Evolutionary conservation across 2,113 vertebrate genomes (phyloP), one percentile per base, ranked within the genome.

Genomic region (Carassius carassius): DNA sequence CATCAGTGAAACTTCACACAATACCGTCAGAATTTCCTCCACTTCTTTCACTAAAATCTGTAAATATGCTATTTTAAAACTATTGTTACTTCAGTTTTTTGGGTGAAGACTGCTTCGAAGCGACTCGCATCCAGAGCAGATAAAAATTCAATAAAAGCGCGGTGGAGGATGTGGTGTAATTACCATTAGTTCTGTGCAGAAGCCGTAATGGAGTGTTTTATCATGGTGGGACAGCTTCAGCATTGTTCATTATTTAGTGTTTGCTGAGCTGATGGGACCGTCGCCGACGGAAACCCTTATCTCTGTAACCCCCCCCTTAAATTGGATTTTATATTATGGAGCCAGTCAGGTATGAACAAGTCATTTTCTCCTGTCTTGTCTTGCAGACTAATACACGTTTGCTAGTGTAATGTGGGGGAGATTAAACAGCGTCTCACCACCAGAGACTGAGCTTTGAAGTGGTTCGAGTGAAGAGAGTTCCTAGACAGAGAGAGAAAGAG

Each of bases 171-270:
- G 93, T 95, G 95, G 94, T 96, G 96, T 97, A 98, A 97, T 98
- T 97, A 97, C 95, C 96, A 94, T 96, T 96, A 95, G 96, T 97
- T 96, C 95, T 91, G 92, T 92, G 37, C 95, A 94, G 94, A 88
- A 94, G 87, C 89, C 94, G 95, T 97, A 95, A 97, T 96, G 89
- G 95, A 94, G 95, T 93, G 92, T 94, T 97, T 98, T 98, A 97
- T 98, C 97, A 93, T 83, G 84, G 83, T 84, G 74, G 95, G 95
- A 94, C 96, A 96, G 95, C 95, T 94, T 94, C 94, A 86, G 92
- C 93, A 80, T 95, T 94, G 95, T 95, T 98, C 96, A 96, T 97
- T 97, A 97, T 96, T 97, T 96, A 95, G 95, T 98, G 97, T 99
- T 99, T 98, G 97, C 96, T 90, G 92, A 97, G 95, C 95, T 95